Percentiles rank a stretch among this genome's conserved stretches.
These are phyloP conservation scores for Calvadosia cruxmelitensis DNA, from an alignment of 30 jellyfish, hydroid and myxozoan genomes.

Conservation along the genomic window DNA sequence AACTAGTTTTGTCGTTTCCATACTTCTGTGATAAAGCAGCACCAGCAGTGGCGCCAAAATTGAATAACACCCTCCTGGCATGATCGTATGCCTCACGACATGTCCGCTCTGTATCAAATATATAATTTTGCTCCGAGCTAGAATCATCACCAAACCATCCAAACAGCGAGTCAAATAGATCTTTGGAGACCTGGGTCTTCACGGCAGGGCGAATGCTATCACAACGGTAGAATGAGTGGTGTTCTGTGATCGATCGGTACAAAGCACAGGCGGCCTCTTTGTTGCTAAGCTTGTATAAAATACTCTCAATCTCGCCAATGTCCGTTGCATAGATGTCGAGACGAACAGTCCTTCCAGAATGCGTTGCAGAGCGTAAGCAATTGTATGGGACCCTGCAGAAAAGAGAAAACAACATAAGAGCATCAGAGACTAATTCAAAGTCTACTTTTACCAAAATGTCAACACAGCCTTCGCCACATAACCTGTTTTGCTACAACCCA, in stretches of 20 bases:
- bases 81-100: conserved; percentile 94
- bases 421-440: too few species aligned
- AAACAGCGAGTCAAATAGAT: conserved; percentile 62
- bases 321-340: conserved; percentile 48
- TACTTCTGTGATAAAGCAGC: conserved; percentile 6
- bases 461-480: too few species aligned
- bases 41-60: conserved; percentile 74
- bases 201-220: conserved; percentile 87
- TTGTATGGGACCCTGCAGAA: conserved; percentile 68
- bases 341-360: conserved; percentile 72
- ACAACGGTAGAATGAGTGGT: conserved; percentile 92
- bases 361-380: conserved; percentile 86
- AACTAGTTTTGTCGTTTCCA: conserved; percentile 2
- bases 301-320: conserved; percentile 49
- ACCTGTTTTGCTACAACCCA: too few species aligned
- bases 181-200: conserved; percentile 87
- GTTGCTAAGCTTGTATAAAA: conserved; percentile 52
- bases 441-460: too few species aligned
- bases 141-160: conserved; percentile 59
- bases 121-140: conserved; percentile 67
- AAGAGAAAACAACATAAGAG: too few species aligned
- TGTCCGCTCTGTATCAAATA: conserved; percentile 92
- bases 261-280: conserved; percentile 93
- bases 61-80: conserved; percentile 79
- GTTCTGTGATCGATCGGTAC: conserved; percentile 88